Evolutionary conservation across 1,140 invertebrate genomes (phyloP).

Genomic region (Tetramorium parvispinum): DNA sequence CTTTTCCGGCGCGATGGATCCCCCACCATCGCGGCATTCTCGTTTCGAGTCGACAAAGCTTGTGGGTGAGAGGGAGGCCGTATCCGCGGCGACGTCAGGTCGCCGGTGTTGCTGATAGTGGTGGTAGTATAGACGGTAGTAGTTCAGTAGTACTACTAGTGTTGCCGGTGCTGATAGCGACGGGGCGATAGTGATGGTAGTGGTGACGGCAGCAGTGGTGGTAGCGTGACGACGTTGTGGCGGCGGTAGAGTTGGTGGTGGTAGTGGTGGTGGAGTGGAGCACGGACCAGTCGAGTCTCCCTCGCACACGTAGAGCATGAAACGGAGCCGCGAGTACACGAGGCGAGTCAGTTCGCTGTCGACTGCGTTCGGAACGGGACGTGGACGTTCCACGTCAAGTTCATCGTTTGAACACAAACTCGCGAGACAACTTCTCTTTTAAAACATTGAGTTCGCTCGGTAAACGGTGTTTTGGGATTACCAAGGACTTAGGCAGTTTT

Average conservation of each 20-base stretch:
- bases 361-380: slow-evolving; percentile 67
- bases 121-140: slow-evolving; percentile 19
- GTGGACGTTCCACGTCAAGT: not conserved
- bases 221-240: not conserved
- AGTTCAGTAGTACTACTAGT: slow-evolving; percentile 62
- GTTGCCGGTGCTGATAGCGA: slow-evolving; percentile 15
- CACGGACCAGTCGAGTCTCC: slow-evolving; percentile 68
- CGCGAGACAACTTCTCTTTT: not conserved
- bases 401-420: not conserved
- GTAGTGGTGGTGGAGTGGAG: slow-evolving; percentile 41
- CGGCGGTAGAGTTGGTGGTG: not conserved
- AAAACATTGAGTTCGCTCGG: not conserved
- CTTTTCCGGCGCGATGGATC: slow-evolving; percentile 44
- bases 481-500: not conserved
- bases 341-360: slow-evolving; percentile 74
- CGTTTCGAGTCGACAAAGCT: slow-evolving; percentile 58
- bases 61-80: slow-evolving; percentile 3
- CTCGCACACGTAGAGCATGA: slow-evolving; percentile 71
- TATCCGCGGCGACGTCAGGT: slow-evolving; percentile 28
- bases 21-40: slow-evolving; percentile 28
- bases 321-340: slow-evolving; percentile 67
- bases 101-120: slow-evolving; percentile 7
- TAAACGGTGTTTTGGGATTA: slow-evolving; percentile 26
- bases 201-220: not conserved
- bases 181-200: not conserved